These are phyloP conservation scores for Syngnathus acus DNA, from an alignment of 2,797 vertebrate species.

Conservation along the genomic window DNA sequence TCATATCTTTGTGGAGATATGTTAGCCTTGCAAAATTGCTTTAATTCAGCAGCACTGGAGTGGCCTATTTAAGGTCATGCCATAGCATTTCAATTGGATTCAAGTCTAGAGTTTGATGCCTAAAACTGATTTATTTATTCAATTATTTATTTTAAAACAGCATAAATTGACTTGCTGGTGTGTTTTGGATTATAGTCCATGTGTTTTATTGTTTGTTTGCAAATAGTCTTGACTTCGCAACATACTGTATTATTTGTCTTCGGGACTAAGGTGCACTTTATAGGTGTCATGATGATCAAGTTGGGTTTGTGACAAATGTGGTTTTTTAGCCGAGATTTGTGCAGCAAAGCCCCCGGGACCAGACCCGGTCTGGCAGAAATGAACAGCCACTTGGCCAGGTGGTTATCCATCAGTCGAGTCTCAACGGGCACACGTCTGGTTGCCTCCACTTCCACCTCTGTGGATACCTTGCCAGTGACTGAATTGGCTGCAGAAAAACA, in stretches of 20 bases:
- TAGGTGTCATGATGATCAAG: constrained; percentile 22
- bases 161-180: too few species aligned
- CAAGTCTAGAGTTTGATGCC: too few species aligned
- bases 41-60: too few species aligned
- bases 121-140: too few species aligned
- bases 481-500: constrained; percentile 57
- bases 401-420: constrained; percentile 61
- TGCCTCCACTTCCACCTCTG: constrained; percentile 47
- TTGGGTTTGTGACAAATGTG: constrained; percentile 46
- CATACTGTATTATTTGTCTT: constrained; percentile 6
- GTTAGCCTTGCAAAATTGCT: too few species aligned
- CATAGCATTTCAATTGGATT: too few species aligned
- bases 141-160: too few species aligned
- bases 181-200: not conserved
- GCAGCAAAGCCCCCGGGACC: constrained; percentile 30
- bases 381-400: constrained; percentile 43
- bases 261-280: not conserved
- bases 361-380: constrained; percentile 35
- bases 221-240: constrained; percentile 17
- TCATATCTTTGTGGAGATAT: not conserved
- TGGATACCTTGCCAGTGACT: constrained; percentile 46
- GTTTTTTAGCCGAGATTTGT: constrained; percentile 41
- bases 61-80: too few species aligned
- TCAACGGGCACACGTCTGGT: constrained; percentile 50
- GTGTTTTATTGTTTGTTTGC: constrained; percentile 22